A percentile compares a stretch with the other conserved stretches of the same genome.
Evolutionary conservation across 2,888 invertebrate genomes (phyloP).

Genomic region (Eristalinus aeneus): DNA sequence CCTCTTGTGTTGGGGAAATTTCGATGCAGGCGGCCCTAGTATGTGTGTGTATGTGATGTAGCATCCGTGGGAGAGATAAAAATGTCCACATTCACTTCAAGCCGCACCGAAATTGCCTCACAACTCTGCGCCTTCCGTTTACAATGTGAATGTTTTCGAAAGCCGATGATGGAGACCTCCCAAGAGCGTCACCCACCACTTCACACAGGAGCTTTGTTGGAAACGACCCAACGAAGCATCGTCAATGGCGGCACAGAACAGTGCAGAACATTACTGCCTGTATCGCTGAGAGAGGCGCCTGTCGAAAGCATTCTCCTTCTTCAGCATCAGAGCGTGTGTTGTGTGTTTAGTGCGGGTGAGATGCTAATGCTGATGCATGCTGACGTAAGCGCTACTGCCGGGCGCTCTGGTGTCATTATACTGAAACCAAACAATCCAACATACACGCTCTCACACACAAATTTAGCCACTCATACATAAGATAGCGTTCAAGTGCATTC

Average conservation of each 20-base stretch:
- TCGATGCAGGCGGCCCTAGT: conserved; percentile 42
- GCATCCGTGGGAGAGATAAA: conserved; percentile 65
- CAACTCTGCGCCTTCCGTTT: conserved; percentile 49
- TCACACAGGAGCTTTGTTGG: conserved; percentile 26
- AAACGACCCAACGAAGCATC: conserved; percentile 13
- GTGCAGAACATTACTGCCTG: conserved; percentile 15
- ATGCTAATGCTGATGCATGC: conserved; percentile 68
- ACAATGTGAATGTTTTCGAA: conserved; percentile 66
- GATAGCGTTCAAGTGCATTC: conserved; percentile 33
- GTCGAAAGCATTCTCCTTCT: conserved; percentile 45
- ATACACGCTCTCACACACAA: conserved; percentile 38
- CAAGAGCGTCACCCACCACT: conserved; percentile 60
- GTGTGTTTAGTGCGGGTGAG: conserved; percentile 26
- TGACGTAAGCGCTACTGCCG: conserved; percentile 42
- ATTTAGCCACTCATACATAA: conserved; percentile 20
- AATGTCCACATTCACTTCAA: conserved; percentile 58
- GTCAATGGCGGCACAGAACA: background rate
- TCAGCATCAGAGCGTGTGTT: conserved; percentile 43
- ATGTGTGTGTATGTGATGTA: conserved; percentile 36
- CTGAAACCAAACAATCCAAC: conserved; percentile 59
- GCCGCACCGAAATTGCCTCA: conserved; percentile 53
- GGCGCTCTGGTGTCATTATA: conserved; percentile 59
- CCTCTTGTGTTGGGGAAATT: conserved; percentile 8
- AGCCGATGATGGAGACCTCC: conserved; percentile 62
- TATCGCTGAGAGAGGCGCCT: conserved; percentile 53